Evolutionary conservation across 2,888 invertebrate genomes (phyloP), one percentile per base, ranked within the genome.

Genomic region (Furcula furcula): DNA sequence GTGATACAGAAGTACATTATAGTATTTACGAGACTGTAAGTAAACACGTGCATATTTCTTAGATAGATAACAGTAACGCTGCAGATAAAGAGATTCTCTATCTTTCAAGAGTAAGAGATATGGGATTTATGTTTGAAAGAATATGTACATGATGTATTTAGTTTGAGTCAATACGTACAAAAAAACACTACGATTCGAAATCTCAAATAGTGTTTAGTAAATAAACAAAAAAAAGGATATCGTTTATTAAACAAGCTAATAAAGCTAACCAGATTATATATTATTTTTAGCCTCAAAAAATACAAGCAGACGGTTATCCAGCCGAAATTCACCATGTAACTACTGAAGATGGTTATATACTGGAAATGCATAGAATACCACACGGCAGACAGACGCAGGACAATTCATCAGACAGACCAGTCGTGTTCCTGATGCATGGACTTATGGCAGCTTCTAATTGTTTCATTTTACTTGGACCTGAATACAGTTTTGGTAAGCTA

Each of bases 381-480:
- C 37, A 61, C 11, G 51, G 51, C 15, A 63, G 65, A 6, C 53
- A 39, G 31, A 31, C 26, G 5, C 39, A 47, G 21, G 10, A 19
- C 1, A 27, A 37, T 1, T 43, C 46, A 1, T 11, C 34, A 1
- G 38, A 58, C 18, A 54, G 57, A 7, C 71, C 77, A 0, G 68
- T 72, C 1, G 76, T 78, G 0, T 70, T 81, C 31, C 31, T 79
- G 1, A 78, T 80, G 78, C 81, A 81, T 29, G 80, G 81, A 0
- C 46, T 77, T 0, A 29, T 61, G 10, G 42, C 58, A 2, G 49
- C 66, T 3, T 75, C 79, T 0, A 57, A 53, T 23, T 36, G 46
- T 5, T 77, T 49, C 19, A 34, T 76, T 14, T 6, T 4, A 1
- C 26, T 73, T 3, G 76, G 74, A 9, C 49, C 69, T 3, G 61